Conservation (phyloP, 1,140 invertebrate species). For the Diorhabda carinulata region DNA sequence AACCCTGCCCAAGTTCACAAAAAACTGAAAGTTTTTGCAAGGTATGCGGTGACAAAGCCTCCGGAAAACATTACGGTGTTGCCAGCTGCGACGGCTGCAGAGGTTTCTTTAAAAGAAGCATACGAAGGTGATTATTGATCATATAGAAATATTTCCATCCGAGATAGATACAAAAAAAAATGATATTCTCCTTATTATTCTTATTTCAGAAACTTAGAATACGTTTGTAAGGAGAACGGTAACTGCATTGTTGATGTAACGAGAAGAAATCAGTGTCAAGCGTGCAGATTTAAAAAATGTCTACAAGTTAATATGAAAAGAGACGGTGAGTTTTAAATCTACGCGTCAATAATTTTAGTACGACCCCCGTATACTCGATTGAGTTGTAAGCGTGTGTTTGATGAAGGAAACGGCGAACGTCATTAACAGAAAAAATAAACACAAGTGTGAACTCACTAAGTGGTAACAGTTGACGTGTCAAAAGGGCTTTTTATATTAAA, state of each 20-base stretch:
- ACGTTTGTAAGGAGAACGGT: conserved; percentile 88
- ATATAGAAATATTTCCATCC: neutral
- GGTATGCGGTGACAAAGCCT: conserved; percentile 87
- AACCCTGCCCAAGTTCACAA: conserved; percentile 14
- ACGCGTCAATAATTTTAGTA: too few species aligned
- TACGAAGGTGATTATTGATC: conserved; percentile 62
- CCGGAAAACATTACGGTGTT: conserved; percentile 91
- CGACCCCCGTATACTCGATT: too few species aligned
- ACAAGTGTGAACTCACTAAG: neutral
- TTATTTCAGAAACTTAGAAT: conserved; percentile 74
- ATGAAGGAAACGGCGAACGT: neutral
- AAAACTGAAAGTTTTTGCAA: conserved; percentile 41
- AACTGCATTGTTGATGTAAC: conserved; percentile 88
- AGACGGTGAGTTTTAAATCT: conserved; percentile 67
- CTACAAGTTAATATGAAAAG: conserved; percentile 91
- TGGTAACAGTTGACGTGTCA: conserved; percentile 4
- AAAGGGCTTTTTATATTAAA: conserved; percentile 19
- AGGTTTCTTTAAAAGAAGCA: conserved; percentile 89
- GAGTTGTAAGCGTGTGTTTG: too few species aligned
- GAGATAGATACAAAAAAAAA: neutral
- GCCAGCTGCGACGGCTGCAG: conserved; percentile 84
- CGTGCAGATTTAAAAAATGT: conserved; percentile 90
- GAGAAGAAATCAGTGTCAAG: conserved; percentile 90
- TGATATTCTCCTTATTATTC: neutral
- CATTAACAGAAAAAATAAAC: conserved; percentile 3